Evolutionary conservation across 2,888 invertebrate species (phyloP).

Genomic region (Tachystola acroxantha): DNA sequence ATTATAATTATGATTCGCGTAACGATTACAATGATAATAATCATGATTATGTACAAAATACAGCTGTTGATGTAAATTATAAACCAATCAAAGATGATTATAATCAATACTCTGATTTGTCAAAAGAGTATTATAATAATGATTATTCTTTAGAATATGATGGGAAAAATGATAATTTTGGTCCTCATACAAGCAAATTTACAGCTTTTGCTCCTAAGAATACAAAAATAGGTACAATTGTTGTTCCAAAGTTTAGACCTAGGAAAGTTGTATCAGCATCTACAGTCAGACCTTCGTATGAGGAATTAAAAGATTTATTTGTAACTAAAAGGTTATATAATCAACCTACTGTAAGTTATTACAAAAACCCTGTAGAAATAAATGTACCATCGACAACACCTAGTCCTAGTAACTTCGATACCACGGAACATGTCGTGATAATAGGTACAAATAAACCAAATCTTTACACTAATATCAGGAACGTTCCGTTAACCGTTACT

Average conservation of each 20-base stretch:
- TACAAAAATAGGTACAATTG: background rate
- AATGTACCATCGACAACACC: constrained; percentile 36
- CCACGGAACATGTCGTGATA: constrained; percentile 42
- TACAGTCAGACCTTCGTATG: constrained; percentile 34
- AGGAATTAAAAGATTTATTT: constrained; percentile 46
- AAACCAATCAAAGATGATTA: constrained; percentile 24
- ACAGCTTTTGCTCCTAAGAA: constrained; percentile 21
- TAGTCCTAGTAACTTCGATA: constrained; percentile 19
- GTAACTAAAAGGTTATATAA: constrained; percentile 31
- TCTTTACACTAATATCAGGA: constrained; percentile 44
- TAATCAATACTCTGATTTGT: constrained; percentile 40
- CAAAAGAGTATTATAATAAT: constrained; percentile 50
- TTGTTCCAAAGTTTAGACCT: constrained; percentile 7
- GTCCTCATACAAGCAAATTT: constrained; percentile 49
- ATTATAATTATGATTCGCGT: constrained; percentile 11
- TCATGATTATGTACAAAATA: constrained; percentile 15
- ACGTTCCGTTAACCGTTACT: constrained; percentile 22
- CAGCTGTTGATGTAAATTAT: constrained; percentile 14
- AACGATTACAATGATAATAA: constrained; percentile 14
- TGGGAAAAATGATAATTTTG: constrained; percentile 33
- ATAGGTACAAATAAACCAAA: constrained; percentile 38
- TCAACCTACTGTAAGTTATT: constrained; percentile 21
- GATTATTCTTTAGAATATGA: constrained; percentile 50
- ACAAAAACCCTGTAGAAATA: constrained; percentile 27
- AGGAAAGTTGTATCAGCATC: constrained; percentile 15